Conservation (phyloP, 1,140 invertebrate genomes). For the Paralvinella palmiformis region DNA sequence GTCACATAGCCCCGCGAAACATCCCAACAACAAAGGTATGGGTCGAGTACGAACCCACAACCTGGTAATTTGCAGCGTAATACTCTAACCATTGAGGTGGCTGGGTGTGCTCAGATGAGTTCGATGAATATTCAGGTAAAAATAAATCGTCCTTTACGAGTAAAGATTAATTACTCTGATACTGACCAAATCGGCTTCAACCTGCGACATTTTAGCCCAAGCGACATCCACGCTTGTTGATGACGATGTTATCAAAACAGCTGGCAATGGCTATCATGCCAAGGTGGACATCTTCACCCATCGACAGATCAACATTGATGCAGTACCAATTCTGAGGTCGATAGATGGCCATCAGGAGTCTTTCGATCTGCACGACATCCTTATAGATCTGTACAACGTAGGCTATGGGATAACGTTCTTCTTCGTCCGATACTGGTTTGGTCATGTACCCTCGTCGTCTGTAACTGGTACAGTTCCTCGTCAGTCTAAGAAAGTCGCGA, state of each 20-base stretch:
- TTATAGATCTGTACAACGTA: constrained; percentile 39
- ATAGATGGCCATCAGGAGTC: constrained; percentile 37
- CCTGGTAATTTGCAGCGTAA: too few relatives aligned
- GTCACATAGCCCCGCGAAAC: too few relatives aligned
- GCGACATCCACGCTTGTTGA: constrained; percentile 19
- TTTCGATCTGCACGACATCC: constrained; percentile 33
- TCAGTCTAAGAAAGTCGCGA: too few relatives aligned
- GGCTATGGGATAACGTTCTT: constrained; percentile 33
- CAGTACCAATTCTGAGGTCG: constrained; percentile 44
- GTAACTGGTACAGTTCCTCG: constrained; percentile 12
- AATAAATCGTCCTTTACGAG: too few relatives aligned
- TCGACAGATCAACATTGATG: constrained; percentile 37
- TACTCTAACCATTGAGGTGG: too few relatives aligned
- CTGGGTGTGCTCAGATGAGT: too few relatives aligned
- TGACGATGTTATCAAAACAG: constrained; percentile 40
- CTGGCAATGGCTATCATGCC: constrained; percentile 25
- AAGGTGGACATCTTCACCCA: constrained; percentile 18
- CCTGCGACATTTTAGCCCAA: constrained; percentile 20
- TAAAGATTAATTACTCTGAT: too few relatives aligned
- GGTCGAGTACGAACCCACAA: too few relatives aligned
- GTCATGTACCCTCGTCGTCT: constrained; percentile 10
- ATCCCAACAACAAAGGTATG: too few relatives aligned
- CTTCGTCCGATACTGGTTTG: constrained; percentile 20
- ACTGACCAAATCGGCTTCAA: constrained; percentile 25
- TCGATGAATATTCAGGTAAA: too few relatives aligned